Evolutionary conservation across 2,797 vertebrate genomes (phyloP).

Genomic region (Botia almorhae): DNA sequence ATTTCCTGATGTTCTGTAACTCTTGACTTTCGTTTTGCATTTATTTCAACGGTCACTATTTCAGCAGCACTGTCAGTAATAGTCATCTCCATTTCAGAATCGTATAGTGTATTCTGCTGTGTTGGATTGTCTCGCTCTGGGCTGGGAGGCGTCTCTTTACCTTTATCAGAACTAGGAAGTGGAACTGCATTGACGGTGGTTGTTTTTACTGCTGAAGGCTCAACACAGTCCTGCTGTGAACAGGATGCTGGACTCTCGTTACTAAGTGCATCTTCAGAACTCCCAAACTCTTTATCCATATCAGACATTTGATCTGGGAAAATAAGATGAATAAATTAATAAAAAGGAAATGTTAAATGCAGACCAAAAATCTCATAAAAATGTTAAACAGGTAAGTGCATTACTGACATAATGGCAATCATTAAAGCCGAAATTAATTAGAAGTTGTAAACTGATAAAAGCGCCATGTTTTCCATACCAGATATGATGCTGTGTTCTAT

Average conservation of each 20-base stretch:
- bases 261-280: background rate
- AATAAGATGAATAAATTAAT: conserved; percentile 1
- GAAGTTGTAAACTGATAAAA: background rate
- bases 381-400: too few relatives aligned
- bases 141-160: background rate
- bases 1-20: conserved; percentile 26
- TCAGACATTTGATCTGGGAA: conserved; percentile 34
- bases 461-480: conserved; percentile 24
- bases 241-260: background rate
- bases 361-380: background rate
- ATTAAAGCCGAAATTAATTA: background rate
- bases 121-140: conserved; percentile 10
- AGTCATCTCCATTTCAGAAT: conserved; percentile 77
- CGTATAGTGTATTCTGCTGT: conserved; percentile 65
- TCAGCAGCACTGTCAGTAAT: conserved; percentile 57
- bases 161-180: background rate
- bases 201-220: background rate
- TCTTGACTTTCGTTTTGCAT: conserved; percentile 52
- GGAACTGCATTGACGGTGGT: background rate
- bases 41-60: conserved; percentile 71
- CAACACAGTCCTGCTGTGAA: conserved; percentile 47
- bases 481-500: conserved; percentile 13
- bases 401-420: background rate
- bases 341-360: background rate
- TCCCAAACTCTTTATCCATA: conserved; percentile 20